Conservation (phyloP, 2,797 vertebrate species). For the Geotrypetes seraphini region DNA sequence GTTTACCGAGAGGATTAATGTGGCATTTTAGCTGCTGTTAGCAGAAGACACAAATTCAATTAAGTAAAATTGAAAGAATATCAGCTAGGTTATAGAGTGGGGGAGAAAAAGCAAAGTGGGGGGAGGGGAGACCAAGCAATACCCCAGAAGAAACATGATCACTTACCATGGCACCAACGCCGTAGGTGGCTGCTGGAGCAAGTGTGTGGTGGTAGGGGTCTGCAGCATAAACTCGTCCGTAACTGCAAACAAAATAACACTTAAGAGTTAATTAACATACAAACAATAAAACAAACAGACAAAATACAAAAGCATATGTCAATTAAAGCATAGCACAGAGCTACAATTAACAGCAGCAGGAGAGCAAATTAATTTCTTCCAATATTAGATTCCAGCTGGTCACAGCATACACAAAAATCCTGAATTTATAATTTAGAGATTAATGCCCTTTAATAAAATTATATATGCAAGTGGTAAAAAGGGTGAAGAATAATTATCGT, state of each 20-base stretch:
- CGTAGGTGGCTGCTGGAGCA: slow-evolving; percentile 96
- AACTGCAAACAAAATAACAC: slow-evolving; percentile 64
- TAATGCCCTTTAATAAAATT: too few species aligned
- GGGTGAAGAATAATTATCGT: too few species aligned
- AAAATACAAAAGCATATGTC: neutral
- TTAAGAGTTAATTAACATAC: slow-evolving; percentile 22
- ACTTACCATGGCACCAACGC: slow-evolving; percentile 97
- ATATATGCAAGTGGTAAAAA: too few species aligned
- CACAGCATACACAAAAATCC: too few species aligned
- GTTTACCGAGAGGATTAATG: slow-evolving; percentile 89
- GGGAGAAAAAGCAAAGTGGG: slow-evolving; percentile 1
- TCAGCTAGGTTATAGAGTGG: slow-evolving; percentile 58
- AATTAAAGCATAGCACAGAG: slow-evolving; percentile 3
- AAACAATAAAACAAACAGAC: neutral
- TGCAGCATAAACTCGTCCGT: slow-evolving; percentile 98
- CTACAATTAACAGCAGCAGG: too few species aligned
- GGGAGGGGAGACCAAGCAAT: slow-evolving; percentile 9
- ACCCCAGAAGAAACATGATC: slow-evolving; percentile 15
- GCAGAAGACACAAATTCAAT: slow-evolving; percentile 92
- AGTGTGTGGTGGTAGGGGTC: slow-evolving; percentile 98
- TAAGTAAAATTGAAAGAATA: slow-evolving; percentile 80
- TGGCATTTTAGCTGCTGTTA: slow-evolving; percentile 91
- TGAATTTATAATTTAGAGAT: too few species aligned
- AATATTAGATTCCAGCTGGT: too few species aligned
- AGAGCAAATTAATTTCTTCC: too few species aligned